Conservation (phyloP, 2,797 vertebrate genomes). For the Clarias pachynema region DNA sequence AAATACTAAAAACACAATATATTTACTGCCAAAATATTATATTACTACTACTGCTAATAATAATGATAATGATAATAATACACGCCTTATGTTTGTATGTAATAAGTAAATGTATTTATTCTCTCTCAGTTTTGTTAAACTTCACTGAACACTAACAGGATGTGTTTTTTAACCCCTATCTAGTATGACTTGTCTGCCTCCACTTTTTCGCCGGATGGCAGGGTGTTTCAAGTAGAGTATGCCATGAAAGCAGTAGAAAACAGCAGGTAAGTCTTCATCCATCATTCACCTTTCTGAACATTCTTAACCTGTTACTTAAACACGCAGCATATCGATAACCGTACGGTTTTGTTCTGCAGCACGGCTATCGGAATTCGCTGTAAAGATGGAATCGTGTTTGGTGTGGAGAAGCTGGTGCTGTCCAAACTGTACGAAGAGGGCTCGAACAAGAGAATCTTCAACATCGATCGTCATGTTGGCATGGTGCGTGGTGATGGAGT, state of each 20-base stretch:
- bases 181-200: slow-evolving; percentile 97
- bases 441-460: slow-evolving; percentile 98
- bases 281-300: neutral
- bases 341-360: slow-evolving; percentile 71
- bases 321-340: neutral
- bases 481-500: slow-evolving; percentile 79
- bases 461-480: slow-evolving; percentile 94
- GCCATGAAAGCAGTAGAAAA: slow-evolving; percentile 99
- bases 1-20: too few species aligned
- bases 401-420: slow-evolving; percentile 94
- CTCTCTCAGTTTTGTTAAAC: neutral
- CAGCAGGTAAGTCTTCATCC: slow-evolving; percentile 82
- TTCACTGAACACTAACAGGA: neutral
- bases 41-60: neutral
- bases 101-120: neutral
- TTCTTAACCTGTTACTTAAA: neutral
- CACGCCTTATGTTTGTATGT: neutral
- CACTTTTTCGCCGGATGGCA: slow-evolving; percentile 95
- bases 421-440: slow-evolving; percentile 98
- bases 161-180: neutral
- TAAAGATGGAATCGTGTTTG: slow-evolving; percentile 96
- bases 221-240: slow-evolving; percentile 98
- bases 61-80: neutral
- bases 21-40: neutral
- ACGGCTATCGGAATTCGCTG: slow-evolving; percentile 95